Evolutionary conservation across 2,113 vertebrate species (phyloP).

Genomic region (Notechis scutatus): DNA sequence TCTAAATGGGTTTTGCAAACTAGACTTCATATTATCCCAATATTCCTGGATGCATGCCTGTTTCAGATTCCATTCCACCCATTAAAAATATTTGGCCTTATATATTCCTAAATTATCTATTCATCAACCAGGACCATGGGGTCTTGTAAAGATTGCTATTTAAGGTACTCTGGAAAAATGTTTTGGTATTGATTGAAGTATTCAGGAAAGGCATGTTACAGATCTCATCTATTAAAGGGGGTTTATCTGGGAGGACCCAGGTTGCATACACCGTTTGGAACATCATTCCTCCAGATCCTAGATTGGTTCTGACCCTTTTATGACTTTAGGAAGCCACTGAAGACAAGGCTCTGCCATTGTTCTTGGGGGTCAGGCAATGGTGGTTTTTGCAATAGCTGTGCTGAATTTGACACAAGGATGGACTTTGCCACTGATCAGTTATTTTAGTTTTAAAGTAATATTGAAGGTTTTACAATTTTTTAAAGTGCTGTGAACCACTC

Average conservation of each 20-base stretch:
- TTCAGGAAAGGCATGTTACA: not conserved
- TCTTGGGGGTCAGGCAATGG: not conserved
- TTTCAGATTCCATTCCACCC: not conserved
- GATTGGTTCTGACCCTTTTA: not conserved
- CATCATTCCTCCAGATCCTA: not conserved
- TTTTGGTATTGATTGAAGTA: not conserved
- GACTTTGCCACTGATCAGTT: not conserved
- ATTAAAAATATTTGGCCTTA: not conserved
- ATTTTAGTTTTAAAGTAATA: not conserved
- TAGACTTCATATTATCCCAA: not conserved
- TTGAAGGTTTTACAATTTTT: not conserved
- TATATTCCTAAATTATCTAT: not conserved
- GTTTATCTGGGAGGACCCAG: not conserved
- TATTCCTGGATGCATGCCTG: not conserved
- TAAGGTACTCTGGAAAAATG: not conserved
- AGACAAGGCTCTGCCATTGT: not conserved
- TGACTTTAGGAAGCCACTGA: not conserved
- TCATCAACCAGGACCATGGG: not conserved
- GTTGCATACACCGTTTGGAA: not conserved
- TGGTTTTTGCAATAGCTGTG: not conserved
- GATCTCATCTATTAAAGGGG: not conserved
- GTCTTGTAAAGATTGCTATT: not conserved
- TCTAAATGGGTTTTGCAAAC: not conserved
- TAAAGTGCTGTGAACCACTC: not conserved
- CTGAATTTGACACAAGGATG: too few species aligned